Conservation (phyloP, 1,140 invertebrate species). For the Samia ricini region DNA sequence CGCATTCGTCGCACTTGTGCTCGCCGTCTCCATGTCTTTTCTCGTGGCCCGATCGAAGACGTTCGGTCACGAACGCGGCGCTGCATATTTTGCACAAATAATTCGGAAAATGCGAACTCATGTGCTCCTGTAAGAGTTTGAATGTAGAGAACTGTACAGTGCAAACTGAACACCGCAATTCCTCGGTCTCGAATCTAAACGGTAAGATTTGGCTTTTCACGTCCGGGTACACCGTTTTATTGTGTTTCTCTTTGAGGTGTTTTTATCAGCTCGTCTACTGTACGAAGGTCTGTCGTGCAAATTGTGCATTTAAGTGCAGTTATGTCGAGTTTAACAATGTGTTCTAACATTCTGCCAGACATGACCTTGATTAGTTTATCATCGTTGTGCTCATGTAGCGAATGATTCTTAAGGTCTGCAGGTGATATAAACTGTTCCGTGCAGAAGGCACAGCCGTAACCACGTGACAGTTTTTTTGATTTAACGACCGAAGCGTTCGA, state of each 20-base stretch:
- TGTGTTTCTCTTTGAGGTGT: conserved; percentile 44
- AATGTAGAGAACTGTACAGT: conserved; percentile 54
- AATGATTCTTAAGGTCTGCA: conserved; percentile 48
- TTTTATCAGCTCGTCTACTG: conserved; percentile 40
- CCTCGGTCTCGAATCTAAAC: conserved; percentile 54
- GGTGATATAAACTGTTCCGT: conserved; percentile 40
- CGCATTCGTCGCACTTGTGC: conserved; percentile 20
- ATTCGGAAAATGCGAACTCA: conserved; percentile 61
- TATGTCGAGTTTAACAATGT: conserved; percentile 55
- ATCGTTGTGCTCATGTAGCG: conserved; percentile 48
- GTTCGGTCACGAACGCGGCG: conserved; percentile 70
- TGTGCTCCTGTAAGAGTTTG: conserved; percentile 63
- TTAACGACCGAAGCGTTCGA: conserved; percentile 56
- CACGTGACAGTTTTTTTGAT: conserved; percentile 40
- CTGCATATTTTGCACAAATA: conserved; percentile 88
- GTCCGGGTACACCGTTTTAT: conserved; percentile 40
- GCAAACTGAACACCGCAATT: conserved; percentile 59
- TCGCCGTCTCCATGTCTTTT: conserved; percentile 35
- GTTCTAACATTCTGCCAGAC: conserved; percentile 36
- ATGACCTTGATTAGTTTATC: conserved; percentile 44
- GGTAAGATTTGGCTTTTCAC: conserved; percentile 45
- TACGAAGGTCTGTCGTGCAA: conserved; percentile 32
- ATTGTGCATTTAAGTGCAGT: conserved; percentile 45
- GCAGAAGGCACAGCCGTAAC: conserved; percentile 56
- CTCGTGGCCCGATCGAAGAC: conserved; percentile 34